Percentiles rank a stretch among this genome's conserved stretches.
phyloP scores from a whole-genome alignment of 2,113 vertebrate genomes.

The Phyllostomus hastatus region DNA sequence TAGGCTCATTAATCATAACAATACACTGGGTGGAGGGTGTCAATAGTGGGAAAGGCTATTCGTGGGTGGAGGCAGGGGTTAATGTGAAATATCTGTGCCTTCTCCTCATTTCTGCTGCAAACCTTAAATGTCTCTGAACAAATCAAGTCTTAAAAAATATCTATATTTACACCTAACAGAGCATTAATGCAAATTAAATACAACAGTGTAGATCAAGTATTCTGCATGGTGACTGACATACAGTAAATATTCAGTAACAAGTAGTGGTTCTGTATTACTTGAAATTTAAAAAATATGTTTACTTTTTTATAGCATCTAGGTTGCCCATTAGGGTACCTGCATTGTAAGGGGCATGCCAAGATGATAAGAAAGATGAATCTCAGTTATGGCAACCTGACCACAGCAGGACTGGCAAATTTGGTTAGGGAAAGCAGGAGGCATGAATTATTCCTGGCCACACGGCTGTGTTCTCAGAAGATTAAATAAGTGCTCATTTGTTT shows the following conservation, averaged over 20 bases:
- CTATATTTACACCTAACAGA: neutral
- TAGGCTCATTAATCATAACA: neutral
- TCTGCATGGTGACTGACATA: neutral
- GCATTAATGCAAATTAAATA: neutral
- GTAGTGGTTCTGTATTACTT: neutral
- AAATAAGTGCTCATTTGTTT: neutral
- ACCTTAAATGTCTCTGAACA: neutral
- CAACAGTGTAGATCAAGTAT: neutral
- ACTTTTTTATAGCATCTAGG: neutral
- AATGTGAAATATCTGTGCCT: neutral
- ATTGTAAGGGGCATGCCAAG: neutral
- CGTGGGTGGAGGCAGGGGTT: neutral
- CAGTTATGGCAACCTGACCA: neutral
- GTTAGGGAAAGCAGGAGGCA: neutral
- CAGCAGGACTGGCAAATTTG: neutral
- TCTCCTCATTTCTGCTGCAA: neutral
- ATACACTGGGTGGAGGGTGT: neutral
- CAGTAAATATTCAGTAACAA: neutral
- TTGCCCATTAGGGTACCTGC: neutral
- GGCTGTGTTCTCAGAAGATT: neutral
- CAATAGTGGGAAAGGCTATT: neutral
- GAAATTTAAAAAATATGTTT: neutral
- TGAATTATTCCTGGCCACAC: conserved; percentile 1
- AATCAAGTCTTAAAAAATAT: neutral
- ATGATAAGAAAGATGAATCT: neutral